Conservation (phyloP, 1,140 invertebrate genomes). For the Trypoxylus dichotomus region DNA sequence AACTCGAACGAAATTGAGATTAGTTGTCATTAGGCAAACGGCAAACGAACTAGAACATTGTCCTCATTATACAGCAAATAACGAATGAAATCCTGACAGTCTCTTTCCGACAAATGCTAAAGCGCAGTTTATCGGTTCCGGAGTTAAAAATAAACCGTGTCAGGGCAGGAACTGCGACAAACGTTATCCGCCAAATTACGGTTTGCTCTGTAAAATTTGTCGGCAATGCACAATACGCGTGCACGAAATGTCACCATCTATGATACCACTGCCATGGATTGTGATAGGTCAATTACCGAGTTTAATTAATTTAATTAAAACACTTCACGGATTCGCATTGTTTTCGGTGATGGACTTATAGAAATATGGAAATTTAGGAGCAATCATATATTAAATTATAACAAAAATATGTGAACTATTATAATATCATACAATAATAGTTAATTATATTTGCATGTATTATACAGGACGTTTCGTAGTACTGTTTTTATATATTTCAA, state of each 20-base stretch:
- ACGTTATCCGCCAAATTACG: constrained; percentile 18
- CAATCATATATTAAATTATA: too few relatives aligned
- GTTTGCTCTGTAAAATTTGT: background rate
- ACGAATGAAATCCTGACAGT: constrained; percentile 32
- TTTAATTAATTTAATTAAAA: background rate
- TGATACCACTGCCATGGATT: background rate
- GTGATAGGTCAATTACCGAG: background rate
- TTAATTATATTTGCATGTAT: too few relatives aligned
- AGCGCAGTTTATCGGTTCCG: background rate
- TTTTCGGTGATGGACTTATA: background rate
- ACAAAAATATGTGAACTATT: too few relatives aligned
- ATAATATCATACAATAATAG: too few relatives aligned
- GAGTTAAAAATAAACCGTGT: constrained; percentile 15
- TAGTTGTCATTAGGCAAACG: constrained; percentile 38
- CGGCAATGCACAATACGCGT: background rate
- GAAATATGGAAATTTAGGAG: too few relatives aligned
- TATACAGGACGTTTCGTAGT: too few relatives aligned
- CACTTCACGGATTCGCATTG: background rate
- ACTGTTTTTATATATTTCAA: too few relatives aligned
- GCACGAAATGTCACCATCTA: background rate
- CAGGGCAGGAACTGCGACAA: background rate
- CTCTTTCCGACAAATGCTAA: background rate
- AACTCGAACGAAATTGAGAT: constrained; percentile 38
- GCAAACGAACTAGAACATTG: constrained; percentile 36
- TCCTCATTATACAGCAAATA: constrained; percentile 30